Percentiles rank a stretch among this genome's conserved stretches.
Evolutionary conservation across 37 sponge, comb jelly and placozoan species (phyloP).

Genomic region (Chondrosia reniformis): DNA sequence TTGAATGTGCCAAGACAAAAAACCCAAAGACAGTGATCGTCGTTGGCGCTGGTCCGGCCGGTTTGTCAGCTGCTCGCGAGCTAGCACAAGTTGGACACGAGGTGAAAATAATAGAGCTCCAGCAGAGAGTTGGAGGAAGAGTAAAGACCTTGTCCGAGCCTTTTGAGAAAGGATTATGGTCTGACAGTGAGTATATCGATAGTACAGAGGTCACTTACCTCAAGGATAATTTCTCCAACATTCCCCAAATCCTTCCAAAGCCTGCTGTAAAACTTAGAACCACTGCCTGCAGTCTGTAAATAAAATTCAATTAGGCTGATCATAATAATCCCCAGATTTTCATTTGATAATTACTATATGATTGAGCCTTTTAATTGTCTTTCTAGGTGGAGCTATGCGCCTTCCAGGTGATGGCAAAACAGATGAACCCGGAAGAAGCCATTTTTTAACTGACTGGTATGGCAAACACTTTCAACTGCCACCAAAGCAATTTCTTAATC

Average conservation of each 20-base stretch:
- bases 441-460: constrained; percentile 41
- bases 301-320: too few relatives aligned
- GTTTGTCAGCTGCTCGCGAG: constrained; percentile 59
- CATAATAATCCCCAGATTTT: too few relatives aligned
- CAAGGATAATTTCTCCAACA: too few relatives aligned
- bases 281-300: too few relatives aligned
- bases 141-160: constrained; percentile 26
- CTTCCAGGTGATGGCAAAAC: constrained; percentile 16
- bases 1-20: not conserved
- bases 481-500: constrained; percentile 7
- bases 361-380: not conserved
- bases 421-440: not conserved
- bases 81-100: constrained; percentile 49
- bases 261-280: too few relatives aligned
- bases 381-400: constrained; percentile 51
- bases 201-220: not conserved
- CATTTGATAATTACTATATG: not conserved
- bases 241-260: too few relatives aligned
- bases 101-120: constrained; percentile 50
- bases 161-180: constrained; percentile 37
- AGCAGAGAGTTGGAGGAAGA: constrained; percentile 49
- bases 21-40: constrained; percentile 38
- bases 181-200: constrained; percentile 32
- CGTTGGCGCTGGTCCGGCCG: constrained; percentile 57
- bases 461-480: constrained; percentile 4